phyloP scores from a whole-genome alignment of 2,888 invertebrate genomes.

The Oscheius sp. region DNA sequence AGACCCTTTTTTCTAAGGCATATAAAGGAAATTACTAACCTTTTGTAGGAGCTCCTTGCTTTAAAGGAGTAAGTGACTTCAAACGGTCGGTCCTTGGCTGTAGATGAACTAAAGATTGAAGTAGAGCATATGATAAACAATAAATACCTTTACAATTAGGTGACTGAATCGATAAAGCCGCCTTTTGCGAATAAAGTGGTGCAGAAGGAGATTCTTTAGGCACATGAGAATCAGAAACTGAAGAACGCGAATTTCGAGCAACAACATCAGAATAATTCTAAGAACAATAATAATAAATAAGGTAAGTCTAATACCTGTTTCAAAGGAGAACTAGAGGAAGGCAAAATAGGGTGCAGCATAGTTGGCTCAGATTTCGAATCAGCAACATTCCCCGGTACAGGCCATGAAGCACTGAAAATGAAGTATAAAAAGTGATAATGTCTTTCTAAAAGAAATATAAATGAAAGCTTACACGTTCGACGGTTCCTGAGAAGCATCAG shows the following conservation, averaged over 20 bases:
- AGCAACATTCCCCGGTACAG: background rate
- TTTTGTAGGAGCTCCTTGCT: no score
- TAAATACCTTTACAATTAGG: background rate
- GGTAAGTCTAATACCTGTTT: constrained; percentile 7
- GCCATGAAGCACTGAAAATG: constrained; percentile 1
- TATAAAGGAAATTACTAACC: no score
- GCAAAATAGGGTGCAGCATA: background rate
- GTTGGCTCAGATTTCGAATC: background rate
- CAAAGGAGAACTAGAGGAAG: background rate
- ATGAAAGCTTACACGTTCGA: background rate
- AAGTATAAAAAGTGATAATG: background rate
- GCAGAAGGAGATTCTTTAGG: background rate
- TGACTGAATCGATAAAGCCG: background rate
- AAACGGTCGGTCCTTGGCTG: no score
- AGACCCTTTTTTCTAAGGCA: no score
- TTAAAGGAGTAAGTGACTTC: no score
- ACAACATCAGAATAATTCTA: constrained; percentile 23
- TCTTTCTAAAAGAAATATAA: background rate
- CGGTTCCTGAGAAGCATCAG: background rate
- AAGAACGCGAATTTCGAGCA: constrained; percentile 4
- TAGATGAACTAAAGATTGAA: no score
- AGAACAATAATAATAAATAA: background rate
- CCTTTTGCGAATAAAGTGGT: constrained; percentile 1
- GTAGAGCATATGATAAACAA: no score
- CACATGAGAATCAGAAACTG: background rate